phyloP scores from a whole-genome alignment of 1,140 invertebrate genomes.

The Atta cephalotes region DNA sequence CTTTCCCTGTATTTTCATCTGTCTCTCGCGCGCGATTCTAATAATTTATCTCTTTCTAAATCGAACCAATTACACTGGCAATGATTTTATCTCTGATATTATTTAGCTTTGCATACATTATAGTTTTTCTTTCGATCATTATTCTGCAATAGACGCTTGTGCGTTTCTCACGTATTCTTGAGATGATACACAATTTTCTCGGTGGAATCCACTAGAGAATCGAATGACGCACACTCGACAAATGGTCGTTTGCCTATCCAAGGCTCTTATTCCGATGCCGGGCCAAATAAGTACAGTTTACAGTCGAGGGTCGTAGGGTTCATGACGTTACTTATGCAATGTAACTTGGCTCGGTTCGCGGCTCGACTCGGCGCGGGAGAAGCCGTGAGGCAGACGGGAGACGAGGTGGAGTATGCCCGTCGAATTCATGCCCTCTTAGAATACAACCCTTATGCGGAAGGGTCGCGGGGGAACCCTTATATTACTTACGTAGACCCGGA shows the following conservation, averaged over 20 bases:
- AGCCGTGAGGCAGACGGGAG: slow-evolving; percentile 32
- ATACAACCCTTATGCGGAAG: slow-evolving; percentile 81
- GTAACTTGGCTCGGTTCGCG: slow-evolving; percentile 70
- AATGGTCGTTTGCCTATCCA: slow-evolving; percentile 75
- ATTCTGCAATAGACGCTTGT: not conserved
- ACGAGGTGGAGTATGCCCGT: slow-evolving; percentile 65
- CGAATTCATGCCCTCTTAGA: slow-evolving; percentile 83
- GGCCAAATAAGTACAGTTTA: slow-evolving; percentile 83
- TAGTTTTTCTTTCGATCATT: not conserved
- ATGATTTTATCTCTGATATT: slow-evolving; percentile 8
- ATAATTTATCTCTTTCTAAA: slow-evolving; percentile 16
- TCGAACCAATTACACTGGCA: not conserved
- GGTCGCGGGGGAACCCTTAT: slow-evolving; percentile 81
- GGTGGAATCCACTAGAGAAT: not conserved
- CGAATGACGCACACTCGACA: slow-evolving; percentile 74
- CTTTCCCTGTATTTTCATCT: not conserved
- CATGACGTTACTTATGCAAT: slow-evolving; percentile 83
- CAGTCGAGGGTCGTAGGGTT: slow-evolving; percentile 76
- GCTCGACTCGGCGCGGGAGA: slow-evolving; percentile 6
- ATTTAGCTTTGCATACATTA: not conserved
- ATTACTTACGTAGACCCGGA: slow-evolving; percentile 81
- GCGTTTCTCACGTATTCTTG: not conserved
- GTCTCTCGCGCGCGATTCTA: not conserved
- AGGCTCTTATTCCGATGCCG: slow-evolving; percentile 45
- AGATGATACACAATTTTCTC: slow-evolving; percentile 39